Evolutionary conservation across 2,797 vertebrate genomes (phyloP), one percentile per base, ranked within the genome.

Genomic region (Esox masquinongy): DNA sequence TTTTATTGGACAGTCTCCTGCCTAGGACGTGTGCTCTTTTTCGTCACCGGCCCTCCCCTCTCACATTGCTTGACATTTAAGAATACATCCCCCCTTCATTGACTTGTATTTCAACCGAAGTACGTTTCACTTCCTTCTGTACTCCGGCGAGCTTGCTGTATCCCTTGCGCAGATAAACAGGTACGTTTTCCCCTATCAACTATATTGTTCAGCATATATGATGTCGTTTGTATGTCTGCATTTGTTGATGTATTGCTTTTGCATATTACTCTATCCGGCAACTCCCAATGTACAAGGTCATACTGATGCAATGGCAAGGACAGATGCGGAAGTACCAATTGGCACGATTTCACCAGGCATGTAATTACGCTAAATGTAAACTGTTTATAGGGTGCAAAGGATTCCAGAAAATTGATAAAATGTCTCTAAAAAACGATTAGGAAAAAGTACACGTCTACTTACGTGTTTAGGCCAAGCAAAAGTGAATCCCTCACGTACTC

Each of bases 1-100:
- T 79, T n/a, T 72, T 26, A 79, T 79, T 79, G 73, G 78, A 9
- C 19, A 36, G 59, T 73, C 53, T 53, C 24, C 49, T 16, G 31
- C 19, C 14, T 14, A 34, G 34, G n/a, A 24, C 34, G 39, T n/a
- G 29, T 4, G 14, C 22, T 22, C 24, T 36, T n/a, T 3, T 53
- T n/a, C 19, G 50, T 59, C 53, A 22, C n/a, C 3, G 29, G 8
- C 51, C 12, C 17, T 15, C 47, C 61, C 51, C 24, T 4, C 8
- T 36, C 24, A 15, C 49, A 39, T 39, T 39, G 43, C 43, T 43
- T 75, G 19, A 66, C 73, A 74, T 74, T 74, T 67, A 56, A 56
- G 47, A 39, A 1, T 51, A 19, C 77, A 49, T 64, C 68, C 73
- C 70, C 8, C 22, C 56, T 64, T 47, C 69, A 66, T 72, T 53